phyloP scores from a whole-genome alignment of 2,113 vertebrate genomes.

The Apodemus sylvaticus region DNA sequence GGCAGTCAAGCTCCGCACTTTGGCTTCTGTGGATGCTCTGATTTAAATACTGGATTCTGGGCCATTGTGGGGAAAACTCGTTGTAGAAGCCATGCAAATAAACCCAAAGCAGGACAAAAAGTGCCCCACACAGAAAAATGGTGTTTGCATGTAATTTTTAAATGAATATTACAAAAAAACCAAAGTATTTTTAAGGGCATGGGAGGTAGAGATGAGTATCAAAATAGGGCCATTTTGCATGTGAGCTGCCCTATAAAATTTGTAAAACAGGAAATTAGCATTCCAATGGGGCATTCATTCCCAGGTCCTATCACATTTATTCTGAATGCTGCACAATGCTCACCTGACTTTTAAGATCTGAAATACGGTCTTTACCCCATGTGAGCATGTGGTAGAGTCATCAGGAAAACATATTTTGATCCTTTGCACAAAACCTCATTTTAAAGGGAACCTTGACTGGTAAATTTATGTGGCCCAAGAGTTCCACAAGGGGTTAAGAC shows the following conservation, averaged over 20 bases:
- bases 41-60: neutral
- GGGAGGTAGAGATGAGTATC: neutral
- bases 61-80: neutral
- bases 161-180: neutral
- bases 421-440: neutral
- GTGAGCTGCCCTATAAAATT: neutral
- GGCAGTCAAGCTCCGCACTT: neutral
- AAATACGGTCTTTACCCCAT: neutral
- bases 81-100: neutral
- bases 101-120: neutral
- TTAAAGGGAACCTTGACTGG: neutral
- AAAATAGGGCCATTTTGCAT: neutral
- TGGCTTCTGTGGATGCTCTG: constrained; percentile 20
- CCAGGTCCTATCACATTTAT: neutral
- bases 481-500: constrained; percentile 84
- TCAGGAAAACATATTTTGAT: neutral
- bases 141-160: neutral
- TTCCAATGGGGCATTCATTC: neutral
- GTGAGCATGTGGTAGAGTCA: neutral
- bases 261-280: neutral
- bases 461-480: constrained; percentile 62
- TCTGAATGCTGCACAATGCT: neutral
- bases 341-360: neutral
- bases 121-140: neutral
- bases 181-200: neutral